Base-by-base conservation (phyloP, 2,113 vertebrate species). In the Rhynchopsitta pachyrhyncha region DNA sequence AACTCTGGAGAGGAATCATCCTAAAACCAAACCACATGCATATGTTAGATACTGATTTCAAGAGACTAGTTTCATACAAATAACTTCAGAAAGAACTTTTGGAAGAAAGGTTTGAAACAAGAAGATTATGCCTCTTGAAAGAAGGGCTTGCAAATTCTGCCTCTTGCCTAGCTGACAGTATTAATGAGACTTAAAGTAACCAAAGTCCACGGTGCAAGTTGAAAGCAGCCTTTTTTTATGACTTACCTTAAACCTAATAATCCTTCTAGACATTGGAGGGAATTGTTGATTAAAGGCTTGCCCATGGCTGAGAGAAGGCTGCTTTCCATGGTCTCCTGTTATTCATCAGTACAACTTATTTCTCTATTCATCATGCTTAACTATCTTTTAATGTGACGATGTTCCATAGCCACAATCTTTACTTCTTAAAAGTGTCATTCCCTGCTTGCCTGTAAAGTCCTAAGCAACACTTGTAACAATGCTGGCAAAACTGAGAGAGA, bases 11-110 rank as follows among this genome's bases (percentile, higher is more conserved):
- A 88, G 68, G 82, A 97, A 79, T 95, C 96, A 96, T 93, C 97
- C 98, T 98, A 96, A 92, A 97, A 96, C 6, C 95, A 97, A 97
- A 97, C 4, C 91, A 92, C 27, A 91, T 17, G 25, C 28, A 42
- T 15, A 88, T 3, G 4, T 86, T 67, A 97, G 76, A 75, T 6
- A 81, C 27, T 42, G 92, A 82, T 81, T 96, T 85, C 37, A 89
- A 71, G 41, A 90, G 16, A 76, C 0, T 0, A 25, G 60, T 79
- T 62, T 73, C 79, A 94, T 6, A 74, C 37, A 96, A 95, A 86
- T 37, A 81, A 91, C 25, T 50, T 63, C 42, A 92, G 64, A 85
- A 78, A 52, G 53, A 90, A 62, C 55, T 68, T 82, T 5, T 9
- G 27, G 52, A 80, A 41, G 9, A 52, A 4, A 35, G 8, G 6